Evolutionary conservation across 2,113 vertebrate genomes (phyloP).

Genomic region (Amphilophus citrinellus): DNA sequence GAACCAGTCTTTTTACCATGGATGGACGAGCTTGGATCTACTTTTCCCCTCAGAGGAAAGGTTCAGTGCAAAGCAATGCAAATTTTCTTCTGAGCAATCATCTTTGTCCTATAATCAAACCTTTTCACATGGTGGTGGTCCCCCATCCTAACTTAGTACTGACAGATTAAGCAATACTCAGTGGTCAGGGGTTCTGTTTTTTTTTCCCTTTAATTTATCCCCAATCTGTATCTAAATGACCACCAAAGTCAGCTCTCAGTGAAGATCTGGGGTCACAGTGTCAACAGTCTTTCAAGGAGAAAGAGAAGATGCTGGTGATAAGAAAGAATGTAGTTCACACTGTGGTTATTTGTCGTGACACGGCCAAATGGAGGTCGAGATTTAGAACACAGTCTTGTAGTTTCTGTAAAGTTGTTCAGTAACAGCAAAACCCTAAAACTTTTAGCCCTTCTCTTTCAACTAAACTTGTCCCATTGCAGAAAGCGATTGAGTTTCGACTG

Average conservation of each 20-base stretch:
- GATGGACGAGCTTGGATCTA: background rate
- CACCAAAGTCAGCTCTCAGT: background rate
- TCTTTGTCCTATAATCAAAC: background rate
- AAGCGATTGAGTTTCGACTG: background rate
- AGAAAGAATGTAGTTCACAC: background rate
- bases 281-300: background rate
- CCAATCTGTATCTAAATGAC: background rate
- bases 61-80: too few species aligned
- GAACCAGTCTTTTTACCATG: too few species aligned
- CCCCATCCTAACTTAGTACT: too few species aligned
- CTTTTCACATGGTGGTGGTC: background rate
- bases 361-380: background rate
- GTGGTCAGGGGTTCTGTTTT: background rate
- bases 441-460: conserved; percentile 5
- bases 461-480: background rate
- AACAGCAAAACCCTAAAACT: background rate
- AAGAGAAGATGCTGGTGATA: background rate
- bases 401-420: conserved; percentile 1
- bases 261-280: background rate
- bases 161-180: background rate
- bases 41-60: too few species aligned
- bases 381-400: background rate
- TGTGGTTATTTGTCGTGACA: background rate
- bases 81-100: background rate
- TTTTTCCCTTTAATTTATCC: background rate